Percentiles rank a stretch among this genome's conserved stretches.
These are phyloP conservation scores for Shargacucullia verbasci DNA, from an alignment of 2,888 invertebrate species.

Conservation along the genomic window DNA sequence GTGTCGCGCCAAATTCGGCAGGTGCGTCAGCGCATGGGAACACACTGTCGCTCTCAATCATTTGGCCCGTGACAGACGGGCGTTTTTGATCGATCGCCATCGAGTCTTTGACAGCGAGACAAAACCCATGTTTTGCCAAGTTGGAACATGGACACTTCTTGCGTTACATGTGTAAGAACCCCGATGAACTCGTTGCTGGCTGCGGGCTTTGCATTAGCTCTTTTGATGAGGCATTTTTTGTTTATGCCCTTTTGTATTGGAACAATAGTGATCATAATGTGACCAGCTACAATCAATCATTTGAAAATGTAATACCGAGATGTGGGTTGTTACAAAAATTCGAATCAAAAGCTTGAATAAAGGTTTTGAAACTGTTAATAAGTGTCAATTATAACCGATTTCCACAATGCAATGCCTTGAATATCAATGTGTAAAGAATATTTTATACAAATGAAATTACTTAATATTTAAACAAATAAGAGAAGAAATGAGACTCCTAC, in stretches of 20 bases:
- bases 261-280: slow-evolving; percentile 27
- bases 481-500: slow-evolving; percentile 11
- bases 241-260: slow-evolving; percentile 40
- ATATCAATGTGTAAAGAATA: slow-evolving; percentile 17
- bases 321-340: slow-evolving; percentile 2
- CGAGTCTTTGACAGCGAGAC: slow-evolving; percentile 52
- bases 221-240: slow-evolving; percentile 51
- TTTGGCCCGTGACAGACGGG: slow-evolving; percentile 58
- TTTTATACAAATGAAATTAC: slow-evolving; percentile 18
- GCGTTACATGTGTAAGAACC: slow-evolving; percentile 26
- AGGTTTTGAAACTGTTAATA: slow-evolving; percentile 3
- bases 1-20: slow-evolving; percentile 67
- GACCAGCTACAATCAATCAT: slow-evolving; percentile 45
- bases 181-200: slow-evolving; percentile 46
- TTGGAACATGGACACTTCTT: slow-evolving; percentile 39
- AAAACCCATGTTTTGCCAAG: slow-evolving; percentile 52
- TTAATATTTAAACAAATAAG: slow-evolving; percentile 31
- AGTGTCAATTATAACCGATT: slow-evolving; percentile 4
- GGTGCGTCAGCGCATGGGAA: slow-evolving; percentile 58
- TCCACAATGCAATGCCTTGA: slow-evolving; percentile 5
- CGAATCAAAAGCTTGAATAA: neutral
- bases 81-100: slow-evolving; percentile 73
- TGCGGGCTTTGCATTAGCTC: slow-evolving; percentile 26
- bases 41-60: slow-evolving; percentile 65
- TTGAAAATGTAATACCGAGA: neutral